Conservation (phyloP, 1,140 invertebrate species). For the Diabrotica virgifera region DNA sequence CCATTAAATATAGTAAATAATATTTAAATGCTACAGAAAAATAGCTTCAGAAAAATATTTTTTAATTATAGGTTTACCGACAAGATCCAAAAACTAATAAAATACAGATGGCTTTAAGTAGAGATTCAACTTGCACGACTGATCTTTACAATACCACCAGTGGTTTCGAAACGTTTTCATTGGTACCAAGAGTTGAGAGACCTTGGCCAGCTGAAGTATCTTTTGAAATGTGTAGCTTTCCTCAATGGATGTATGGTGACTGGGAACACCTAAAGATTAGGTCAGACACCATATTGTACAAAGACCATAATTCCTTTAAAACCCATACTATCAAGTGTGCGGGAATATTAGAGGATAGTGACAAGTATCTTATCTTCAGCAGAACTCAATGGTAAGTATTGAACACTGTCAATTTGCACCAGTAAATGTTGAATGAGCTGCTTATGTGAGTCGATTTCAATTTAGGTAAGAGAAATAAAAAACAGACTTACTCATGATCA, state of each 20-base stretch:
- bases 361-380: conserved; percentile 53
- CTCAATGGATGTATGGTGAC: conserved; percentile 63
- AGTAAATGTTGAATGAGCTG: background rate
- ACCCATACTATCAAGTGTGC: conserved; percentile 62
- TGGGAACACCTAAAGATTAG: conserved; percentile 65
- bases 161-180: conserved; percentile 60
- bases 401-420: background rate
- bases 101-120: conserved; percentile 63
- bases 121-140: conserved; percentile 64
- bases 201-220: conserved; percentile 46
- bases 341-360: conserved; percentile 44
- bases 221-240: conserved; percentile 53
- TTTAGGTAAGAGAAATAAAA: no score
- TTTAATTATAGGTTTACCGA: conserved; percentile 55
- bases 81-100: conserved; percentile 56
- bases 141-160: conserved; percentile 57
- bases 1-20: no score
- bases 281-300: conserved; percentile 60
- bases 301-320: conserved; percentile 62
- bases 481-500: no score
- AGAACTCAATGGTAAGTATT: conserved; percentile 55
- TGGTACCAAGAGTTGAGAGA: conserved; percentile 47
- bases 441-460: no score
- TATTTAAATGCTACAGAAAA: no score
- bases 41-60: background rate